A percentile compares a stretch with the other conserved stretches of the same genome.
These are phyloP conservation scores for Columbina picui DNA, from an alignment of 2,113 vertebrate species.

Conservation along the genomic window DNA sequence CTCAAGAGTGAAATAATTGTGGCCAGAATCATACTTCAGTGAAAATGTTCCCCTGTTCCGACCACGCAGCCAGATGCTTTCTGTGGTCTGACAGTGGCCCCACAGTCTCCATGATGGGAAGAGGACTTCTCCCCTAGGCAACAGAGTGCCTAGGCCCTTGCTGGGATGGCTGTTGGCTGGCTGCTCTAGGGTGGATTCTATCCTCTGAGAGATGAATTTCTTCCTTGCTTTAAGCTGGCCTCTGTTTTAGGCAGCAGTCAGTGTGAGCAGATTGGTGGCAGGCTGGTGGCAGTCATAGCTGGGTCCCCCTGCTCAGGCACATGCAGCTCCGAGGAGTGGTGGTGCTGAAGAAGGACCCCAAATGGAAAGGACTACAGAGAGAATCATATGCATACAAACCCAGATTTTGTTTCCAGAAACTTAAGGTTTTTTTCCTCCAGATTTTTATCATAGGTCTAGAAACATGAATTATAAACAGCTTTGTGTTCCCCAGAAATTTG, in stretches of 20 bases:
- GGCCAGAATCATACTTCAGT: not conserved
- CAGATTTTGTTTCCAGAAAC: not conserved
- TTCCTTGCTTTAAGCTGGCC: not conserved
- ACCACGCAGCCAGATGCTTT: not conserved
- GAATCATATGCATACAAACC: rapidly evolving
- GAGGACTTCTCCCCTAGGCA: not conserved
- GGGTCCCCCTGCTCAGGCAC: not conserved
- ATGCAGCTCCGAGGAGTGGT: rapidly evolving
- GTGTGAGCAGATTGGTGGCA: not conserved
- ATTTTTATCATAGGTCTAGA: not conserved
- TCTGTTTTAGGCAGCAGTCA: not conserved
- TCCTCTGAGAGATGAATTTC: not conserved
- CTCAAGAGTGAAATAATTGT: conserved; percentile 2
- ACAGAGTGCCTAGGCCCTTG: not conserved
- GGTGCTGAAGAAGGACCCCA: not conserved
- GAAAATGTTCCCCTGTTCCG: not conserved
- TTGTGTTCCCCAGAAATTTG: not conserved
- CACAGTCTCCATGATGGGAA: not conserved
- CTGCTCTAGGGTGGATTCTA: not conserved
- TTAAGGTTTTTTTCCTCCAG: not conserved
- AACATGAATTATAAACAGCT: not conserved
- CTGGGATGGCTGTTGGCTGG: not conserved
- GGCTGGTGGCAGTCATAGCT: not conserved
- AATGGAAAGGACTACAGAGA: not conserved
- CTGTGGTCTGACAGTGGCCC: not conserved